phyloP scores from a whole-genome alignment of 2,113 vertebrate genomes.

The Pygoscelis antarcticus region DNA sequence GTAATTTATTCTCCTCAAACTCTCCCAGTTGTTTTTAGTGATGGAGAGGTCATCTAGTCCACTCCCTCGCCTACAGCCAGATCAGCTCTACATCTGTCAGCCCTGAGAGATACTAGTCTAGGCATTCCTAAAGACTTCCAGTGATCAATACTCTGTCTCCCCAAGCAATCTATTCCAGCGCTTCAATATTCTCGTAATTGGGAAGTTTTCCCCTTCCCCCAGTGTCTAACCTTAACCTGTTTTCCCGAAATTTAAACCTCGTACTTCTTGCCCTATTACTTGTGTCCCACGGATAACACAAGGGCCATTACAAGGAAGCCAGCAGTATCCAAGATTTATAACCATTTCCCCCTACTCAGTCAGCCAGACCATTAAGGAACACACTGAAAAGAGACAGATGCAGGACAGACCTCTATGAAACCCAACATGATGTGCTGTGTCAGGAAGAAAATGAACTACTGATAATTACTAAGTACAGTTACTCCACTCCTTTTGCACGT shows the following conservation, averaged over 20 bases:
- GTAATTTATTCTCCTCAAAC: background rate
- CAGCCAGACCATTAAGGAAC: background rate
- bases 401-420: background rate
- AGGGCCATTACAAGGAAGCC: background rate
- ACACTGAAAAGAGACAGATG: background rate
- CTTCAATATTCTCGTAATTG: background rate
- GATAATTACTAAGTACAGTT: background rate
- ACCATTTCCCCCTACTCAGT: background rate
- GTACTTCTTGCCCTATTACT: background rate
- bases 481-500: background rate
- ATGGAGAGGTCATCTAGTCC: background rate
- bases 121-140: background rate
- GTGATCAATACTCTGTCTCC: background rate
- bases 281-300: background rate
- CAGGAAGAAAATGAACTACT: background rate
- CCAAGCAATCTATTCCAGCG: background rate
- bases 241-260: background rate
- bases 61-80: background rate
- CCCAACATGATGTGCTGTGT: background rate
- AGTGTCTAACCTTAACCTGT: background rate
- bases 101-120: background rate
- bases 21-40: background rate
- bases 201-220: background rate
- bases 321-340: background rate
- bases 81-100: background rate